phyloP scores from a whole-genome alignment of 2,797 vertebrate genomes.

The Mustela erminea region DNA sequence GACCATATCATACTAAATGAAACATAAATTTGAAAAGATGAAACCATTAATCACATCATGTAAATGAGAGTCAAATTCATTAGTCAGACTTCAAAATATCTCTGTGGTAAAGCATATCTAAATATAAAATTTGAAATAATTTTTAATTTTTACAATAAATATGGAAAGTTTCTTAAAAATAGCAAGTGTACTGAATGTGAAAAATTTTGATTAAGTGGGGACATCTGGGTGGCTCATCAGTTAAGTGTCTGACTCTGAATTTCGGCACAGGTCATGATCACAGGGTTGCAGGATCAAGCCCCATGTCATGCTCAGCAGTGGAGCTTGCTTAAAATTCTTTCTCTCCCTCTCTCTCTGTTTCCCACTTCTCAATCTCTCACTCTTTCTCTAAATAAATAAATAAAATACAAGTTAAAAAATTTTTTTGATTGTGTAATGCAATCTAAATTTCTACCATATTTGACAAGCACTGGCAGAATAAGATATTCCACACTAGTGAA shows the following conservation, averaged over 20 bases:
- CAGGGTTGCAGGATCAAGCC: not conserved
- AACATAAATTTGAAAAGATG: not conserved
- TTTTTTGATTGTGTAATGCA: not conserved
- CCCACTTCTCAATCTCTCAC: not conserved
- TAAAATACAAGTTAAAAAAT: not conserved
- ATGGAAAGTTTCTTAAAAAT: constrained; percentile 39
- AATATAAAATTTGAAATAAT: constrained; percentile 40
- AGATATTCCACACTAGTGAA: not conserved
- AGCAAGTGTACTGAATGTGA: not conserved
- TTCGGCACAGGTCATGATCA: not conserved
- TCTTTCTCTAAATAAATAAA: not conserved
- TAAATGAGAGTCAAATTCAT: not conserved
- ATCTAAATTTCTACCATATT: constrained; percentile 13
- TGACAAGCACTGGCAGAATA: not conserved
- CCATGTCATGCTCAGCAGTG: not conserved
- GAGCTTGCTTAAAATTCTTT: not conserved
- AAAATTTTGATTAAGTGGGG: constrained; percentile 8
- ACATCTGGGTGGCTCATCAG: not conserved
- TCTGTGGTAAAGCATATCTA: not conserved
- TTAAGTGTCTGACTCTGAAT: not conserved
- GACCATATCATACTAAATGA: not conserved
- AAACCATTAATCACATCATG: constrained; percentile 22
- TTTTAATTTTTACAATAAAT: constrained; percentile 28
- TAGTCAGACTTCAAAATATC: not conserved
- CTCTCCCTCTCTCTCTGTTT: not conserved